Evolutionary conservation across 2,797 vertebrate genomes (phyloP).

Genomic region (Leucoraja ocellata): DNA sequence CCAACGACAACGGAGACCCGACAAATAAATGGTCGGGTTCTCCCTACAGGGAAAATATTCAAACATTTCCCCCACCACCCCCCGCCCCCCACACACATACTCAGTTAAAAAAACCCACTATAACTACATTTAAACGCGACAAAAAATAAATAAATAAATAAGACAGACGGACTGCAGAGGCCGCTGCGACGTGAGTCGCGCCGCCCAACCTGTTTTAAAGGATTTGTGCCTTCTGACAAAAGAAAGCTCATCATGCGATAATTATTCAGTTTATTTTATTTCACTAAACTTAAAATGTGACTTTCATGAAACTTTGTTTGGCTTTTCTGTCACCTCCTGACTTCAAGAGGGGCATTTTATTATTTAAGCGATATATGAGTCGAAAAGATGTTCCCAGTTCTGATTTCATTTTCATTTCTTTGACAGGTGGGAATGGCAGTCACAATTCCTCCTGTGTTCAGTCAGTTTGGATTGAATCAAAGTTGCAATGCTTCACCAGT

Average conservation of each 20-base stretch:
- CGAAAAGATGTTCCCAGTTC: neutral
- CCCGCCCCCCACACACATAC: too few relatives aligned
- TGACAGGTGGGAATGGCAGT: neutral
- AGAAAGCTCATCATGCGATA: neutral
- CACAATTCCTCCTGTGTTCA: neutral
- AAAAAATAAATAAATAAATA: too few relatives aligned
- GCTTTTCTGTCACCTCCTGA: neutral
- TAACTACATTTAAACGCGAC: too few relatives aligned
- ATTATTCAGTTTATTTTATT: neutral
- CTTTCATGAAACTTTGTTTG: neutral
- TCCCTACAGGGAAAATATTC: too few relatives aligned
- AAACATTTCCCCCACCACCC: too few relatives aligned
- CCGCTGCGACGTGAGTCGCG: too few relatives aligned
- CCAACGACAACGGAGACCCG: too few relatives aligned
- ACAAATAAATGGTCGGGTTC: too few relatives aligned
- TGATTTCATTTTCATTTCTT: neutral
- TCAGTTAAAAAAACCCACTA: too few relatives aligned
- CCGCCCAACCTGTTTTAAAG: neutral
- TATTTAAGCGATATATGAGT: neutral
- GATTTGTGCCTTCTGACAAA: neutral
- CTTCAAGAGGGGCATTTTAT: neutral
- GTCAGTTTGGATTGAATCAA: neutral
- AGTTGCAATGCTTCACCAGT: slow-evolving; percentile 37
- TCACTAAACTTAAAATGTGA: neutral
- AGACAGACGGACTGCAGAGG: too few relatives aligned